Evolutionary conservation across 2,888 invertebrate genomes (phyloP), one percentile per base, ranked within the genome.

Genomic region (Periphyllus acericola): DNA sequence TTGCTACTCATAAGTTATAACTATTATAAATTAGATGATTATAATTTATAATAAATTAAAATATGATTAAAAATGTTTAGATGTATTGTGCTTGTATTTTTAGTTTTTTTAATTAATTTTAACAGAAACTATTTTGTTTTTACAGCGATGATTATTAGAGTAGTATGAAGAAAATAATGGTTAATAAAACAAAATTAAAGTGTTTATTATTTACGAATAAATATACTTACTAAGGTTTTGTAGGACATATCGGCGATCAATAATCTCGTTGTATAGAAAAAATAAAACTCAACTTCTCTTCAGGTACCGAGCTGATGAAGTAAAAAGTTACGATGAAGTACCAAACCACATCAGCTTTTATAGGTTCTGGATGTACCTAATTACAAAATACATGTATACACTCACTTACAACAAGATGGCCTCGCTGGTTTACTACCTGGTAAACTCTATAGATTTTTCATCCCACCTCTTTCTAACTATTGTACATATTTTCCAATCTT

Each of bases 211-310:
- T 46, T 11, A 46, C 14, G 46, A 46, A 46, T 46, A 46, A 46
- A 14, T 11, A 21, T 83, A 83, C 83, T 83, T 55, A 83, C 83
- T 34, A 83, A 9, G n/a, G 36, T 36, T 55, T 83, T 83, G 83
- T 36, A 74, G 21, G 36, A 74, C 83, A 83, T 83, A 34, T 72
- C 34, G 36, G 55, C 40, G 21, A 71, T 74, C 5, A 21, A 6
- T 19, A 34, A 29, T n/a, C 34, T 36, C 32, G 14, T 72, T 36
- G 34, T 83, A 34, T 2, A 0, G n/a, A 72, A 72, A 19, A 36
- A 55, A 83, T 74, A 55, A 25, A 36, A 74, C 74, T 34, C 0
- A 21, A 74, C 52, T n/a, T 83, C 72, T 74, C 3, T 21, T 83
- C 55, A 21, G 52, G 25, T 29, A 52, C 5, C 25, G 32, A 52